phyloP scores from a whole-genome alignment of 1,140 invertebrate species.

The Diploscapter pachys region DNA sequence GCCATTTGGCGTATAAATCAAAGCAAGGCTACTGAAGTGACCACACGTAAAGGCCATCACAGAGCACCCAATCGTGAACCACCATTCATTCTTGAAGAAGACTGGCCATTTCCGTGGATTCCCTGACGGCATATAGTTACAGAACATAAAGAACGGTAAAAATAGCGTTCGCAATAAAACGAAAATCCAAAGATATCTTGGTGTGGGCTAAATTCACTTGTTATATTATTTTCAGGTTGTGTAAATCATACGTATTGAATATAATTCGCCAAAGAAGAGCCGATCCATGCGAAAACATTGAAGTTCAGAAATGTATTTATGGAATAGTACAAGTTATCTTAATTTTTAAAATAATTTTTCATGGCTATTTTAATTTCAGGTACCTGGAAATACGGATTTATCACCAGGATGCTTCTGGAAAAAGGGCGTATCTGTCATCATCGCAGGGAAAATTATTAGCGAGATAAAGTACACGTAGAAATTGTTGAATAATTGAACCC shows the following conservation, averaged over 20 bases:
- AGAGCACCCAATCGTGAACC: constrained; percentile 16
- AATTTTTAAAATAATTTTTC: background rate
- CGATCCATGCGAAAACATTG: constrained; percentile 28
- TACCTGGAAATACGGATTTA: constrained; percentile 8
- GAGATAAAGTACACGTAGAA: constrained; percentile 34
- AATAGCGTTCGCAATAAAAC: constrained; percentile 22
- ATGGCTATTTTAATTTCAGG: background rate
- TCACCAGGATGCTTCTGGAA: background rate
- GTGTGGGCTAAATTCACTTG: constrained; percentile 14
- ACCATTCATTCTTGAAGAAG: constrained; percentile 18
- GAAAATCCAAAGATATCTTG: constrained; percentile 15
- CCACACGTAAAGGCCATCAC: constrained; percentile 24
- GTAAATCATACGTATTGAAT: constrained; percentile 21
- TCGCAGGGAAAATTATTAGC: constrained; percentile 30
- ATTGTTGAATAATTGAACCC: constrained; percentile 36
- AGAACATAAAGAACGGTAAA: constrained; percentile 27
- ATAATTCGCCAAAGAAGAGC: constrained; percentile 23
- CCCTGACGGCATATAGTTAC: constrained; percentile 15
- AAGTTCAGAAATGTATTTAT: constrained; percentile 33
- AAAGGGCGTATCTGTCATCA: constrained; percentile 30
- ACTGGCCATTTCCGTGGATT: constrained; percentile 9
- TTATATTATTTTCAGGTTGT: background rate
- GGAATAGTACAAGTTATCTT: constrained; percentile 19
- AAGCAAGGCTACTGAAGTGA: constrained; percentile 23
- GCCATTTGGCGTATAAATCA: constrained; percentile 31